These are phyloP conservation scores for Drosophila melanocephala DNA, from an alignment of 2,888 invertebrate genomes.

Conservation along the genomic window DNA sequence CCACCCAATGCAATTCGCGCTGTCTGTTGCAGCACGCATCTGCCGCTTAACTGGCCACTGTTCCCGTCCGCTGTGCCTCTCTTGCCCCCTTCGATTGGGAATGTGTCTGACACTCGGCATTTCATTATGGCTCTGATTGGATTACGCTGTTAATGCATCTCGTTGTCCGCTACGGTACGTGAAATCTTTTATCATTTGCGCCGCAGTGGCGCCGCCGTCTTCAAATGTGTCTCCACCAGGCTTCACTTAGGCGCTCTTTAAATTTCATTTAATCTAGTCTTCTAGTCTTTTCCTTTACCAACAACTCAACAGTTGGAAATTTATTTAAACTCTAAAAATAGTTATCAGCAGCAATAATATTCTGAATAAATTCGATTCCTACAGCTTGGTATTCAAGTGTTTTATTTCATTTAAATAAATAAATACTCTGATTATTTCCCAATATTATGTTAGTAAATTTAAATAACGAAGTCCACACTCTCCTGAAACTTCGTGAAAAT, in stretches of 20 bases:
- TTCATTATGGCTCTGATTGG: conserved; percentile 72
- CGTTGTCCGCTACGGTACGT: conserved; percentile 21
- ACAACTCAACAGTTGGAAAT: not conserved
- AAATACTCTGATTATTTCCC: not conserved
- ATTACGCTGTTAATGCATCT: conserved; percentile 74
- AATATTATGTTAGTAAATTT: not conserved
- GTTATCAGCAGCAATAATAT: not conserved
- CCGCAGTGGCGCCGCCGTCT: conserved; percentile 6
- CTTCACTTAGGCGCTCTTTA: conserved; percentile 2
- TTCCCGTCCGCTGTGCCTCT: not conserved
- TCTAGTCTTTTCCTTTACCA: not conserved
- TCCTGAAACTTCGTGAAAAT: not conserved
- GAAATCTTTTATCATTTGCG: conserved; percentile 16
- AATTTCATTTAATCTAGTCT: not conserved
- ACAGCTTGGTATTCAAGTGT: not conserved
- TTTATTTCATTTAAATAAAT: not conserved
- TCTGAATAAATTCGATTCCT: not conserved
- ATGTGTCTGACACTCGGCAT: conserved; percentile 59
- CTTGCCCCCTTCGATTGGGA: not conserved
- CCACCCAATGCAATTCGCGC: conserved; percentile 23
- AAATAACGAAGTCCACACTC: not conserved
- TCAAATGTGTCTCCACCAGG: not conserved
- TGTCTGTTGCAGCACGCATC: conserved; percentile 40
- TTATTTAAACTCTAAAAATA: not conserved
- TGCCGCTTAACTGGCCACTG: conserved; percentile 23